These are phyloP conservation scores for Megalurothrips usitatus DNA, from an alignment of 2,888 invertebrate genomes.

Conservation along the genomic window DNA sequence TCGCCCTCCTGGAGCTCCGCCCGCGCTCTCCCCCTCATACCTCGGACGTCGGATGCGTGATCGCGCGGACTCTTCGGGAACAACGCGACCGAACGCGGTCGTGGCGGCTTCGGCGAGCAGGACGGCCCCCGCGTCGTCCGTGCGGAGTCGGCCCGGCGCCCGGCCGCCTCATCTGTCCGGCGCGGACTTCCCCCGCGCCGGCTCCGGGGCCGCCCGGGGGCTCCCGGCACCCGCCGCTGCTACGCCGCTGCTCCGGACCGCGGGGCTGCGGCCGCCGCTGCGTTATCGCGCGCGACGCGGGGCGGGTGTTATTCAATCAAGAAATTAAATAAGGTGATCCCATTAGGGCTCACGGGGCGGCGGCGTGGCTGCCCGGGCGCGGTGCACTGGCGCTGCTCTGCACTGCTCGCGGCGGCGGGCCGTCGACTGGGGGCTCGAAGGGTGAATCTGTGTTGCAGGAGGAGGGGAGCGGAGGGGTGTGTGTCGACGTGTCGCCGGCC, in stretches of 20 bases:
- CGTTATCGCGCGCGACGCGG: background rate
- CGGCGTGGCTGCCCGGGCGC: background rate
- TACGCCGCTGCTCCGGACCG: background rate
- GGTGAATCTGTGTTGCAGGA: constrained; percentile 8
- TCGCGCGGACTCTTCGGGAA: too few species aligned
- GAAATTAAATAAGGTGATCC: constrained; percentile 17
- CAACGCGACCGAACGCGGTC: too few species aligned
- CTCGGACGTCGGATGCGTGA: too few species aligned
- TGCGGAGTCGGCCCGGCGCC: too few species aligned
- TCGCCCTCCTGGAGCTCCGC: too few species aligned
- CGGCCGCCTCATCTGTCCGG: too few species aligned
- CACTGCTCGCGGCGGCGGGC: background rate
- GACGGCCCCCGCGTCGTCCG: too few species aligned
- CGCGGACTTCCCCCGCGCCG: too few species aligned
- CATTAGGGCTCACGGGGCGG: background rate
- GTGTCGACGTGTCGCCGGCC: background rate
- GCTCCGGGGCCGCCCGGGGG: too few species aligned
- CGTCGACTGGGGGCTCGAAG: background rate
- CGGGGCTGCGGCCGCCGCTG: background rate
- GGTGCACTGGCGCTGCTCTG: background rate
- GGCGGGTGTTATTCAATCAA: constrained; percentile 3
- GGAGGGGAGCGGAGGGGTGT: background rate
- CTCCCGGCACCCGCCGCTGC: background rate
- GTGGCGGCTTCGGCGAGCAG: too few species aligned
- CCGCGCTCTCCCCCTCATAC: too few species aligned